Percentiles rank a stretch among this genome's conserved stretches.
Conservation (phyloP, 2,797 vertebrate genomes). For the Pseudochaenichthys georgianus region DNA sequence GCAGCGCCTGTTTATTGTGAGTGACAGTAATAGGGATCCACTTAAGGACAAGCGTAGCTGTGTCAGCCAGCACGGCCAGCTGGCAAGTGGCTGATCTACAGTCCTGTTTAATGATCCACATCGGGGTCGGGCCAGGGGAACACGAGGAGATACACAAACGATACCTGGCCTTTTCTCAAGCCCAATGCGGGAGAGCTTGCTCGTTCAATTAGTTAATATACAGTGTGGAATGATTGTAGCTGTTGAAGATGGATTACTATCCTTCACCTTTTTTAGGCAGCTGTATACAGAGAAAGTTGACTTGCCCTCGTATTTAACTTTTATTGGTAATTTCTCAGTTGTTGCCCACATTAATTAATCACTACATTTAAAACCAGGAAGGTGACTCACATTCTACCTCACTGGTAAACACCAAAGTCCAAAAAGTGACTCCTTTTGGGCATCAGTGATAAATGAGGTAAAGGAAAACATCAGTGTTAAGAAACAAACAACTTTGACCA, state of each 20-base stretch:
- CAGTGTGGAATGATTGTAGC: slow-evolving; percentile 39
- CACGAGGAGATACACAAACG: slow-evolving; percentile 62
- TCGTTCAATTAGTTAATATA: slow-evolving; percentile 44
- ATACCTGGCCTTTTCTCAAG: slow-evolving; percentile 68
- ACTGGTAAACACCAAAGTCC: slow-evolving; percentile 14
- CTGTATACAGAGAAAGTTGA: slow-evolving; percentile 17
- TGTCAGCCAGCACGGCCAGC: slow-evolving; percentile 61
- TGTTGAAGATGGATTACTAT: slow-evolving; percentile 50
- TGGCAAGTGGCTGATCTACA: slow-evolving; percentile 74
- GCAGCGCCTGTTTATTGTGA: slow-evolving; percentile 68
- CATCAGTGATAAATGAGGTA: slow-evolving; percentile 74
- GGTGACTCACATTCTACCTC: slow-evolving; percentile 35
- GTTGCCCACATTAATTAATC: slow-evolving; percentile 30
- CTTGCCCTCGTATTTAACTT: slow-evolving; percentile 19
- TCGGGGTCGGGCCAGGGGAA: slow-evolving; percentile 69
- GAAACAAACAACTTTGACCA: slow-evolving; percentile 69
- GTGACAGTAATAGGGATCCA: slow-evolving; percentile 79
- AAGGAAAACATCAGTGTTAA: slow-evolving; percentile 73
- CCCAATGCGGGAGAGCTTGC: slow-evolving; percentile 51
- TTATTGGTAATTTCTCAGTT: slow-evolving; percentile 30
- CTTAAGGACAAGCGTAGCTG: slow-evolving; percentile 75
- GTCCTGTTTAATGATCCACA: slow-evolving; percentile 74
- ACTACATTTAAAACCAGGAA: slow-evolving; percentile 35
- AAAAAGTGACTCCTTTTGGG: slow-evolving; percentile 53
- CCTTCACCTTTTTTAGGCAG: slow-evolving; percentile 15